Evolutionary conservation across 1,140 invertebrate genomes (phyloP).

Genomic region (Tetranychus urticae): DNA sequence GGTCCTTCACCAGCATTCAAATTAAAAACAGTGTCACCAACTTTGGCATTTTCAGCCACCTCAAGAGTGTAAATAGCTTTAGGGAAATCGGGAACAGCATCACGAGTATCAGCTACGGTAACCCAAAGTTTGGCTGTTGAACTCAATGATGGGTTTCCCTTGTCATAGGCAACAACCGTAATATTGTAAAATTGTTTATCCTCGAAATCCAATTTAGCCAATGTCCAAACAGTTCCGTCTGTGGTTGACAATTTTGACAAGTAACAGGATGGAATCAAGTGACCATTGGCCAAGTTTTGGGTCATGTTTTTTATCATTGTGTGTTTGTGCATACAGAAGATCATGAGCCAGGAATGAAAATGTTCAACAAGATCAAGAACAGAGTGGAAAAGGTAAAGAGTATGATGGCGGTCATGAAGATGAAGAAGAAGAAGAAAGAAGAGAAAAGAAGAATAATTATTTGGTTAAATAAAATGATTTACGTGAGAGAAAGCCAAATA

Average conservation of each 20-base stretch:
- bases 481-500: too few species aligned
- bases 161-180: constrained; percentile 51
- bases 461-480: too few species aligned
- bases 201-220: constrained; percentile 45
- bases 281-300: not conserved
- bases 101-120: constrained; percentile 17
- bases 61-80: constrained; percentile 19
- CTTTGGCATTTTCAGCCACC: constrained; percentile 17
- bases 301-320: not conserved
- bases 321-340: not conserved
- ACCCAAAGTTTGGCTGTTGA: constrained; percentile 40
- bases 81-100: constrained; percentile 17
- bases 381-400: too few species aligned
- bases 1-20: constrained; percentile 16
- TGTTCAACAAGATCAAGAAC: not conserved
- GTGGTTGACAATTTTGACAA: constrained; percentile 1
- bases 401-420: not conserved
- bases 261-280: not conserved
- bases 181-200: constrained; percentile 38
- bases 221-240: constrained; percentile 49
- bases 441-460: not conserved
- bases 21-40: constrained; percentile 14
- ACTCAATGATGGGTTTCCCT: constrained; percentile 50
- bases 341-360: not conserved
- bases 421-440: not conserved